phyloP scores from a whole-genome alignment of 1,140 invertebrate species.

The Glossosoma conforme region DNA sequence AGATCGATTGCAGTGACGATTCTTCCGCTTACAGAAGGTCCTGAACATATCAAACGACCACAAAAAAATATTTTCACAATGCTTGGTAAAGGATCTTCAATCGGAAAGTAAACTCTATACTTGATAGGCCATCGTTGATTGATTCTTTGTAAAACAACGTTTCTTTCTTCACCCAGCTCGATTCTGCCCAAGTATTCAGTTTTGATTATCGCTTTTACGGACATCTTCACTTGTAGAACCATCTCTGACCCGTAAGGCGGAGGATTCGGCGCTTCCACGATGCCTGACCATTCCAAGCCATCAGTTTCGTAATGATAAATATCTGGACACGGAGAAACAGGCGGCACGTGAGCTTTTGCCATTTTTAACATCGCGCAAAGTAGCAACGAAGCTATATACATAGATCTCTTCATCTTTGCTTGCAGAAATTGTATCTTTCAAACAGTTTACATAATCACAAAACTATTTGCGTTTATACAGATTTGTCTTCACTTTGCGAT shows the following conservation, averaged over 20 bases:
- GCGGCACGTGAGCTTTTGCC: constrained; percentile 2
- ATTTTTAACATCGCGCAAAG: neutral
- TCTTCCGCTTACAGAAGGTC: constrained; percentile 24
- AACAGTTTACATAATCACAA: no score
- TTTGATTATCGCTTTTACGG: constrained; percentile 32
- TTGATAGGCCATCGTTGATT: constrained; percentile 31
- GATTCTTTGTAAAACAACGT: constrained; percentile 32
- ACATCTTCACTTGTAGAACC: constrained; percentile 34
- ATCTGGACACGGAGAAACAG: constrained; percentile 40
- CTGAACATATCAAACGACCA: constrained; percentile 33
- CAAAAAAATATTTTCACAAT: constrained; percentile 38
- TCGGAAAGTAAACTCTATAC: constrained; percentile 40
- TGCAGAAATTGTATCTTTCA: no score
- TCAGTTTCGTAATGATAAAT: constrained; percentile 41
- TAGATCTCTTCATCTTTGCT: no score
- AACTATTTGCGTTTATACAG: no score
- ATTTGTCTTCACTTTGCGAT: no score
- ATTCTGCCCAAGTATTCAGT: constrained; percentile 39
- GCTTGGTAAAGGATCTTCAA: constrained; percentile 35
- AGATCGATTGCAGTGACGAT: constrained; percentile 37
- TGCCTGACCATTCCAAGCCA: constrained; percentile 35
- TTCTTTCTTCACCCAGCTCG: constrained; percentile 34
- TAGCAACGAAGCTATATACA: no score
- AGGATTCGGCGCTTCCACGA: constrained; percentile 34
- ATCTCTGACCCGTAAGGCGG: constrained; percentile 34